Conservation (phyloP, 1,140 invertebrate genomes). For the Orius insidiosus region DNA sequence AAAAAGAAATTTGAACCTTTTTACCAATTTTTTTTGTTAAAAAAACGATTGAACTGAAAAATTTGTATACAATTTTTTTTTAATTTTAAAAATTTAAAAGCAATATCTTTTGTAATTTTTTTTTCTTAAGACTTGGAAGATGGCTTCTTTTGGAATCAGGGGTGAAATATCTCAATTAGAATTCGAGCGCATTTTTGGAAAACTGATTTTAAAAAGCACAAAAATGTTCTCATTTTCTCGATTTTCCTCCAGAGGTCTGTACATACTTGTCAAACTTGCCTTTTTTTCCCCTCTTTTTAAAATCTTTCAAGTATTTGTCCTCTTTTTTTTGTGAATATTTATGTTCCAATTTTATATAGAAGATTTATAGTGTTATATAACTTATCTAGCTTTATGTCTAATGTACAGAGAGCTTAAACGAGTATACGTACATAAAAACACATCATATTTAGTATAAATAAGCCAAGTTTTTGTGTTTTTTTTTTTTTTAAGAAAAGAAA, state of each 20-base stretch:
- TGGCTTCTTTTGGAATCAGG: not conserved
- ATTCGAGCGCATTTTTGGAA: no score
- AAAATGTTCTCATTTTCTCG: no score
- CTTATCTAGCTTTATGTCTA: slow-evolving; percentile 17
- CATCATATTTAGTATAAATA: slow-evolving; percentile 17
- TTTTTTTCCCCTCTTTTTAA: no score
- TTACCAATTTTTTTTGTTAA: slow-evolving; percentile 2
- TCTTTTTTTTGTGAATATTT: slow-evolving; percentile 15
- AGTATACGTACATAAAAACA: slow-evolving; percentile 19
- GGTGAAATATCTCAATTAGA: not conserved
- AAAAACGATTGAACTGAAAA: slow-evolving; percentile 1
- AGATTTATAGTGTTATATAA: slow-evolving; percentile 10
- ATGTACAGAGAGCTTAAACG: slow-evolving; percentile 18
- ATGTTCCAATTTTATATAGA: slow-evolving; percentile 13
- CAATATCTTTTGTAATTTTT: slow-evolving; percentile 15
- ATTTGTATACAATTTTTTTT: slow-evolving; percentile 7
- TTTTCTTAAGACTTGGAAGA: not conserved
- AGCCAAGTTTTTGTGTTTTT: slow-evolving; percentile 15
- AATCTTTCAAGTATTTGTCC: not conserved
- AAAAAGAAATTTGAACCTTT: slow-evolving; percentile 2
- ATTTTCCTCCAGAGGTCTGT: no score
- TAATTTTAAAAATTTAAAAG: slow-evolving; percentile 13
- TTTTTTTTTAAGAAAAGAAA: slow-evolving; percentile 6
- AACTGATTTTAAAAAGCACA: no score
- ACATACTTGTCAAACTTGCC: no score